Percentiles rank a stretch among this genome's conserved stretches.
These are phyloP conservation scores for Mirounga angustirostris DNA, from an alignment of 2,113 vertebrate genomes.

Conservation along the genomic window DNA sequence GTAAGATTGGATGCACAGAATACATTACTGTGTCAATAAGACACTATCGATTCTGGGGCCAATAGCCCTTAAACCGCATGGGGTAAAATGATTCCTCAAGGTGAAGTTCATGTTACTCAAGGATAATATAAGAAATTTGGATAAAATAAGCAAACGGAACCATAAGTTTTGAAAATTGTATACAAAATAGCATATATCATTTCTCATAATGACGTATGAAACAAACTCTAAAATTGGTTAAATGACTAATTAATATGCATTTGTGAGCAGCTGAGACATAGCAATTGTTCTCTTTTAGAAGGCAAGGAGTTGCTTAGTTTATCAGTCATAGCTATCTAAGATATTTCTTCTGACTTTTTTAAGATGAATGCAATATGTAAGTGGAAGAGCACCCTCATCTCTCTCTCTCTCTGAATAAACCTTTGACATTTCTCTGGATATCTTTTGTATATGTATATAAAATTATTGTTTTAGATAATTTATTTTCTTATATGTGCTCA, in stretches of 20 bases:
- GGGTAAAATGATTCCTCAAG: not conserved
- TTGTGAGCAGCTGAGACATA: not conserved
- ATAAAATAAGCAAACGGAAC: not conserved
- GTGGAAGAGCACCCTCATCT: not conserved
- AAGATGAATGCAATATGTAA: not conserved
- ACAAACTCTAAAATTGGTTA: not conserved
- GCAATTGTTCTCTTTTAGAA: not conserved
- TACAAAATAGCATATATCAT: not conserved
- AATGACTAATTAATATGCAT: not conserved
- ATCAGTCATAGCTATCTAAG: not conserved
- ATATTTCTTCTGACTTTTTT: not conserved
- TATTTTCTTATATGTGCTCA: not conserved
- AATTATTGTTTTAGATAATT: not conserved
- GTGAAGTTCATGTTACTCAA: not conserved
- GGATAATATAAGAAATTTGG: not conserved
- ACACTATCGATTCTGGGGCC: not conserved
- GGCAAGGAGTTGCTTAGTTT: not conserved
- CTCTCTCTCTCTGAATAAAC: not conserved
- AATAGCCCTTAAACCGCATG: not conserved
- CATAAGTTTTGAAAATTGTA: not conserved
- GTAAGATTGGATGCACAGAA: not conserved
- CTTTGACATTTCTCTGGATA: not conserved
- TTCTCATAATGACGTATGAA: not conserved
- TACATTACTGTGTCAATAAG: not conserved
- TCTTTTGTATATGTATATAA: not conserved